Base-by-base conservation (phyloP, 2,888 invertebrate genomes). In the Zhuqinia jingwanae region DNA sequence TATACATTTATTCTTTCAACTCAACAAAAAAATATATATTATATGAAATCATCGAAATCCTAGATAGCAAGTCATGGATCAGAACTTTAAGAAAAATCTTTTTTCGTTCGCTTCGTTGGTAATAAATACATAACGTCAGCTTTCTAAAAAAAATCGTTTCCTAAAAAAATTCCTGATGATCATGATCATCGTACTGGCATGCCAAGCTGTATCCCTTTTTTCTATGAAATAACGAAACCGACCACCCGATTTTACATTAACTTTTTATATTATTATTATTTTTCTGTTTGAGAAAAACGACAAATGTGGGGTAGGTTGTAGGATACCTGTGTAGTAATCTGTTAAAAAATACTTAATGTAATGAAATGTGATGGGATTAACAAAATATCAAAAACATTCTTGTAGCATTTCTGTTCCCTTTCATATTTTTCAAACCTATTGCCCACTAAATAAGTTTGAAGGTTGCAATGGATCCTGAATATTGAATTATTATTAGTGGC, bases 91-190 rank as follows among this genome's bases (percentile, higher is more conserved):
- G 82, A 82, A 82, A 82, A 82, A 82, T 82, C 82, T 73, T 75
- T 82, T 82, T 82, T 82, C 82, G 60, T 82, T 82, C 82, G 82
- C 82, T 75, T 75, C 82, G 58, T 8, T 82, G 82, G 60, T 73
- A 82, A 73, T 73, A 82, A 82, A 82, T 81, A 75, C 47, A 82
- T 82, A 82, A 82, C 81, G 56, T 81, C 81, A 81, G 70, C 58
- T 68, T 68, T 42, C 20, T 20, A 65, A 79, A n/a, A n/a, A 79
- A 79, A 79, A 65, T 65, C 25, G 58, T 78, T 77, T 65, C 79
- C 47, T 79, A 79, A 65, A 78, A 78, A 75, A 25, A 30, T 53
- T 58, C 47, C 63, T 36, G 22, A 25, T 30, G 60, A 78, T 42
- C 63, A 78, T 79, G 68, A 36, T 65, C 47, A 30, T 25, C 63